Conservation (phyloP, 2,113 vertebrate genomes). For the Terrapene triunguis region DNA sequence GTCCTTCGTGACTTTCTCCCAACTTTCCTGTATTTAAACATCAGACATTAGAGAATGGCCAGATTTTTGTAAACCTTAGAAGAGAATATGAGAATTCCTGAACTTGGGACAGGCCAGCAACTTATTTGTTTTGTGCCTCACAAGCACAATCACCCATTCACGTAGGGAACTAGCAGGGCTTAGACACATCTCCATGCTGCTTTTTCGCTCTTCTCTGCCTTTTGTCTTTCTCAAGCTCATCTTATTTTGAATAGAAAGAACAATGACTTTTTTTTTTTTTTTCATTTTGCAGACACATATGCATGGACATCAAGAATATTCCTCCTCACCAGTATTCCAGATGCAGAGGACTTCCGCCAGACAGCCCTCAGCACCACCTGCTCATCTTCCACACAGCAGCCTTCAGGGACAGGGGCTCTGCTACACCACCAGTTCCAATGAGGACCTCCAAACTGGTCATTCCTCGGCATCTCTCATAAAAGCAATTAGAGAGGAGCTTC, state of each 20-base stretch:
- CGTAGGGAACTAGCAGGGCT: constrained; percentile 23
- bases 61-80: not conserved
- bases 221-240: constrained; percentile 30
- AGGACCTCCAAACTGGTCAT: constrained; percentile 91
- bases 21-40: not conserved
- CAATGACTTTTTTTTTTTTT: constrained; percentile 61
- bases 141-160: constrained; percentile 25
- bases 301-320: constrained; percentile 88
- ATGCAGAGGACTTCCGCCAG: constrained; percentile 87
- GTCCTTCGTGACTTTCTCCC: not conserved
- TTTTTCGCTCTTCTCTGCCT: constrained; percentile 26
- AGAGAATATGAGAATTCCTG: not conserved
- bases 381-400: constrained; percentile 81
- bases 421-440: constrained; percentile 87
- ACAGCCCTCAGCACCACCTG: constrained; percentile 86
- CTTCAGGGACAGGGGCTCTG: constrained; percentile 83
- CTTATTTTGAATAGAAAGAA: not conserved
- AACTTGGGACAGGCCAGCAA: constrained; percentile 1
- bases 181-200: constrained; percentile 59
- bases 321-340: constrained; percentile 89
- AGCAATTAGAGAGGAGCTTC: constrained; percentile 97
- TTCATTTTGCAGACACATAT: constrained; percentile 79
- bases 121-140: constrained; percentile 35
- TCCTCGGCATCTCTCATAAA: constrained; percentile 98
- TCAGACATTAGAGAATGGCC: not conserved